These are phyloP conservation scores for Melozone crissalis DNA, from an alignment of 2,113 vertebrate genomes.

Conservation along the genomic window DNA sequence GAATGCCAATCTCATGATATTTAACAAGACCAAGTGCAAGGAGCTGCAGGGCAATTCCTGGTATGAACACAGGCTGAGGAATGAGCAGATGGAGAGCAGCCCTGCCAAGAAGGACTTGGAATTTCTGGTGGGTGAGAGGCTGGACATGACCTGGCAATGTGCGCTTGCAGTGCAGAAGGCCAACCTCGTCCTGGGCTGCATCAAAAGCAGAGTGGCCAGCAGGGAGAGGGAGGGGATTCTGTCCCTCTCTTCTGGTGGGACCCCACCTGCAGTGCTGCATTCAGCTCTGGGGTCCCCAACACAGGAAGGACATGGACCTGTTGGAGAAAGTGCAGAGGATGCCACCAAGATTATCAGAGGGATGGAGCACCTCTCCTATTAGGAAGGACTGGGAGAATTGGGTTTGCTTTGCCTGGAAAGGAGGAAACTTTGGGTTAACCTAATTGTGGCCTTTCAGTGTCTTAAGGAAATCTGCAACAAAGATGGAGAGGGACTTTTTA, in stretches of 20 bases:
- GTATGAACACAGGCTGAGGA: background rate
- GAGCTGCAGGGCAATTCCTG: background rate
- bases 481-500: background rate
- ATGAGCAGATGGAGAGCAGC: background rate
- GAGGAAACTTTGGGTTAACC: background rate
- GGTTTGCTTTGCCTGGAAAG: background rate
- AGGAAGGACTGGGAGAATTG: background rate
- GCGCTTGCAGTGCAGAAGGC: background rate
- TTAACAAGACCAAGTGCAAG: background rate
- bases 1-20: background rate
- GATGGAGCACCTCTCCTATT: background rate
- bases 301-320: background rate
- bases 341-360: background rate
- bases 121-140: background rate
- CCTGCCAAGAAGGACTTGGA: background rate
- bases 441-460: background rate
- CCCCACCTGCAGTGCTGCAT: background rate
- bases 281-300: too few species aligned
- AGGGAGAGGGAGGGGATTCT: background rate
- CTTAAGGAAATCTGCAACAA: background rate
- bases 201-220: rapidly evolving
- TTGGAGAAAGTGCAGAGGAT: background rate
- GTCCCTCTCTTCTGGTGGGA: background rate
- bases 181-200: background rate
- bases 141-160: background rate